Conservation (phyloP, 2,888 invertebrate species). For the Crepidodera aurea region DNA sequence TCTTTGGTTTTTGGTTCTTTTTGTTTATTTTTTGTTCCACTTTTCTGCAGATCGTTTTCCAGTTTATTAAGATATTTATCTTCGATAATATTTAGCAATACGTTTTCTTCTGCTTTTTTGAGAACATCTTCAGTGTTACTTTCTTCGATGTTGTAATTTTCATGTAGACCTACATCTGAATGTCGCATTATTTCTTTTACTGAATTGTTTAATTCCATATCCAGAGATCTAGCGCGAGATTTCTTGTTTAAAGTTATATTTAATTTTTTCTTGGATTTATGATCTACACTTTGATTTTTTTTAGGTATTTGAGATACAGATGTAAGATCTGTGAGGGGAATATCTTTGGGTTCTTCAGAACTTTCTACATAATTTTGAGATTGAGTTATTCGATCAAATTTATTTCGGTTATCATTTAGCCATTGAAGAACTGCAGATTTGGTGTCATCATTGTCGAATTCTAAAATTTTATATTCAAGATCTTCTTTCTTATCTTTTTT, state of each 20-base stretch:
- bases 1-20: neutral
- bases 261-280: neutral
- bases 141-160: constrained; percentile 46
- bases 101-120: constrained; percentile 41
- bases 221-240: constrained; percentile 41
- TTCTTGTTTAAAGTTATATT: neutral
- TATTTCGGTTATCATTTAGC: constrained; percentile 49
- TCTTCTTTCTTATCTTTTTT: constrained; percentile 25
- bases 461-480: constrained; percentile 32
- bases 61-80: constrained; percentile 49
- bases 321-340: constrained; percentile 14
- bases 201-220: constrained; percentile 37
- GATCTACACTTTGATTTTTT: neutral
- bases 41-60: constrained; percentile 39
- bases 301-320: constrained; percentile 29
- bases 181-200: constrained; percentile 31
- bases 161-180: constrained; percentile 20
- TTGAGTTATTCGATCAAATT: constrained; percentile 48
- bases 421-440: constrained; percentile 44
- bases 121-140: constrained; percentile 40
- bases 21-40: neutral
- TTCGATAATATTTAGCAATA: constrained; percentile 50
- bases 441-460: constrained; percentile 42
- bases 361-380: constrained; percentile 19
- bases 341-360: neutral